phyloP scores from a whole-genome alignment of 2,888 invertebrate genomes.

The Stomorhina lunata region DNA sequence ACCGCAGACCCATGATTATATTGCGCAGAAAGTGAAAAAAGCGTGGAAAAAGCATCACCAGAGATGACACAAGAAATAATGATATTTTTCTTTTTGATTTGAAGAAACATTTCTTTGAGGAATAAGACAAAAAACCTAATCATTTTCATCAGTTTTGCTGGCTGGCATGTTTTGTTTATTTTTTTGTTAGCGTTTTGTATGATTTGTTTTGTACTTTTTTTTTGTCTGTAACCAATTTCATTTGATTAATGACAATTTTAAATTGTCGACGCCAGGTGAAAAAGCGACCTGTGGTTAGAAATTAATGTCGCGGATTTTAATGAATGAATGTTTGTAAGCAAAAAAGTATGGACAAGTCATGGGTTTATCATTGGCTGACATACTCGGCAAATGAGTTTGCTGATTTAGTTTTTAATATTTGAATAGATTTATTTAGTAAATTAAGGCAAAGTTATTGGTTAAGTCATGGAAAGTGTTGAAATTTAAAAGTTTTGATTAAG shows the following conservation, averaged over 20 bases:
- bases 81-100: not conserved
- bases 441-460: too few relatives aligned
- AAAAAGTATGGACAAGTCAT: constrained; percentile 41
- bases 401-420: not conserved
- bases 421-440: too few relatives aligned
- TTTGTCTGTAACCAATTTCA: constrained; percentile 24
- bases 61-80: constrained; percentile 29
- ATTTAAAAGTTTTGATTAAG: too few relatives aligned
- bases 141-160: constrained; percentile 5
- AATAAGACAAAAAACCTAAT: not conserved
- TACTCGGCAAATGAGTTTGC: not conserved
- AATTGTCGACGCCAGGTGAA: constrained; percentile 28
- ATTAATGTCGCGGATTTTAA: constrained; percentile 38
- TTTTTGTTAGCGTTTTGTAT: not conserved
- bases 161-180: not conserved
- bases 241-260: constrained; percentile 54
- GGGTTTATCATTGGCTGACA: constrained; percentile 8
- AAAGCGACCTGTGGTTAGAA: constrained; percentile 41
- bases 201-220: not conserved
- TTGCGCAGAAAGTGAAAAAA: not conserved
- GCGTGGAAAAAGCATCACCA: not conserved
- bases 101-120: not conserved
- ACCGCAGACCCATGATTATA: not conserved
- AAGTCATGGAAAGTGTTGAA: too few relatives aligned
- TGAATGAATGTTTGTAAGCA: constrained; percentile 50